phyloP scores from a whole-genome alignment of 2,797 vertebrate species.

The Melanogrammus aeglefinus region DNA sequence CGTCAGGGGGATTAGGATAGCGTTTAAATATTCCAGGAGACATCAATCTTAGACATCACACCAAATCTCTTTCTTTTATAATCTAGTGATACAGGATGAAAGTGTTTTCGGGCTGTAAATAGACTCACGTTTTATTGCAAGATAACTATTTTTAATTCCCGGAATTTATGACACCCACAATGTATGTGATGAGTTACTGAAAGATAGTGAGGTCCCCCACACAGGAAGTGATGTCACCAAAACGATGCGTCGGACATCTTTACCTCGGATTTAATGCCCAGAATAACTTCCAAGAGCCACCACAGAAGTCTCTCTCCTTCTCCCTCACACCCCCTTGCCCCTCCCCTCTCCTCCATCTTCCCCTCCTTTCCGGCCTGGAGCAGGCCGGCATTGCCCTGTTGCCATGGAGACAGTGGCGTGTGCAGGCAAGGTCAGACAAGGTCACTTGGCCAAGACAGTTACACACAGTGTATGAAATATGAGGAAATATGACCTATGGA shows the following conservation, averaged over 20 bases:
- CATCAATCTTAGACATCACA: too few species aligned
- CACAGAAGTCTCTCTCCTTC: conserved; percentile 52
- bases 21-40: too few species aligned
- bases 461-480: not conserved
- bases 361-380: conserved; percentile 41
- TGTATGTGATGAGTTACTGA: not conserved
- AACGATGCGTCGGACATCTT: conserved; percentile 28
- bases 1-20: too few species aligned
- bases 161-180: not conserved
- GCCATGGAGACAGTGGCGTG: conserved; percentile 56
- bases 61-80: too few species aligned
- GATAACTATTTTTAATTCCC: not conserved
- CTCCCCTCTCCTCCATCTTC: conserved; percentile 33
- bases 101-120: not conserved
- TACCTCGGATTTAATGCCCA: conserved; percentile 66
- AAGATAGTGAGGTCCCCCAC: not conserved
- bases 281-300: conserved; percentile 75
- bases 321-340: conserved; percentile 35
- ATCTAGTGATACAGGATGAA: too few species aligned
- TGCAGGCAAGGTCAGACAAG: not conserved
- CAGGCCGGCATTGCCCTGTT: conserved; percentile 34
- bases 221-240: not conserved
- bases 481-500: not conserved
- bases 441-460: conserved; percentile 5
- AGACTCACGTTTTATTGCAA: too few species aligned